These are phyloP conservation scores for Triplophysa dalaica DNA, from an alignment of 2,113 vertebrate species.

Conservation along the genomic window DNA sequence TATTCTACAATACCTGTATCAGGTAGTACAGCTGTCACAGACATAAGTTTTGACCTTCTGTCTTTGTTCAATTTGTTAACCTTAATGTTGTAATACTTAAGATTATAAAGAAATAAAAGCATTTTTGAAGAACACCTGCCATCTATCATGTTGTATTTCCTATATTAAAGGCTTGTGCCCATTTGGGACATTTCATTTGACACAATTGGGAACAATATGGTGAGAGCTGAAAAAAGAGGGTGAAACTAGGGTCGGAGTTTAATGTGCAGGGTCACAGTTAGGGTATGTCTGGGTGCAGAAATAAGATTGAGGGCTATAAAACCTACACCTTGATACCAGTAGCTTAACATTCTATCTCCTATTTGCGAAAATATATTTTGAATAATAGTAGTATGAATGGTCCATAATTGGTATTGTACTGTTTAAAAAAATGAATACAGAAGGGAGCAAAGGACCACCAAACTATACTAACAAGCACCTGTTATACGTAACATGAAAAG, in stretches of 20 bases:
- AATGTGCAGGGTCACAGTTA: constrained; percentile 10
- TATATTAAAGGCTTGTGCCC: background rate
- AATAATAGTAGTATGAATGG: background rate
- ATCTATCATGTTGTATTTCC: background rate
- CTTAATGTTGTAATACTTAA: background rate
- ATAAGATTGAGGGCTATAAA: background rate
- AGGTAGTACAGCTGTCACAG: background rate
- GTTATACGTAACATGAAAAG: no score
- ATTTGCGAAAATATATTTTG: background rate
- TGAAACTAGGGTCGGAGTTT: background rate
- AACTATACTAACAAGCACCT: no score
- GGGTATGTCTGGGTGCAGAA: background rate
- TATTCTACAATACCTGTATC: background rate
- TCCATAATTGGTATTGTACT: background rate
- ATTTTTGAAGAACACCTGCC: background rate
- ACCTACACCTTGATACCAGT: background rate
- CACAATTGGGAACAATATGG: no score
- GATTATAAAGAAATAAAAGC: background rate
- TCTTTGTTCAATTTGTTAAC: background rate
- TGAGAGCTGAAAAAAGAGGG: background rate
- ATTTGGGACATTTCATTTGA: background rate
- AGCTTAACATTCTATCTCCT: background rate
- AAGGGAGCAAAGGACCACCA: no score
- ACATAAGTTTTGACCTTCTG: background rate
- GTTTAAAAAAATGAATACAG: background rate